Conservation (phyloP, 2,888 invertebrate species). For the Nomada lathburiana region DNA sequence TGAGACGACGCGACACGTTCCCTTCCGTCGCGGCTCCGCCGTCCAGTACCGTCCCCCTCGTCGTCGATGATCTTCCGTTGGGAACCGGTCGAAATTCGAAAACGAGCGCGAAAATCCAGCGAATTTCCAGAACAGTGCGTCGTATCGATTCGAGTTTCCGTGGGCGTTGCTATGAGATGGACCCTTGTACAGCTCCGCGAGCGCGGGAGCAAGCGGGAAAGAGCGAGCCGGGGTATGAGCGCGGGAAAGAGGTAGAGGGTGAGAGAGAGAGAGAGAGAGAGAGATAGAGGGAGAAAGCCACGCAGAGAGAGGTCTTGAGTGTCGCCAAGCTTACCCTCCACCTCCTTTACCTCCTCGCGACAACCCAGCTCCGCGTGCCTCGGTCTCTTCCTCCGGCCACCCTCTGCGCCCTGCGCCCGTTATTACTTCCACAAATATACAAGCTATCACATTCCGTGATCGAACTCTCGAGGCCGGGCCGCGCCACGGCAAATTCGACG, state of each 20-base stretch:
- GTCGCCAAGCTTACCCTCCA: constrained; percentile 83
- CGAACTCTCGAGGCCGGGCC: constrained; percentile 64
- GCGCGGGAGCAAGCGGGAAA: constrained; percentile 62
- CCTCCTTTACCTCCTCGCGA: constrained; percentile 74
- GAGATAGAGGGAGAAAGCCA: constrained; percentile 34
- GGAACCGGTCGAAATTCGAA: constrained; percentile 73
- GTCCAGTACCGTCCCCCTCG: background rate
- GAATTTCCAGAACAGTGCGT: constrained; percentile 83
- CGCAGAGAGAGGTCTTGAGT: constrained; percentile 78
- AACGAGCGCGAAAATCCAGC: constrained; percentile 80
- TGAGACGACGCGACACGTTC: constrained; percentile 11
- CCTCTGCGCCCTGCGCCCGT: constrained; percentile 66
- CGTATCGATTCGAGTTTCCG: constrained; percentile 84
- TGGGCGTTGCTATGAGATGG: constrained; percentile 85
- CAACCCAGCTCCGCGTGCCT: constrained; percentile 58
- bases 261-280: constrained; percentile 46
- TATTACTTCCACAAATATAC: constrained; percentile 82
- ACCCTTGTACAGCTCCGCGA: constrained; percentile 83
- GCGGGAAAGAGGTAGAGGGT: constrained; percentile 51
- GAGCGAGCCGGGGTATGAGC: constrained; percentile 61
- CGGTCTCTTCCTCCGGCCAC: constrained; percentile 47
- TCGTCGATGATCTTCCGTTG: constrained; percentile 6
- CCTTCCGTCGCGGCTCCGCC: no score
- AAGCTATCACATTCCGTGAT: constrained; percentile 77
- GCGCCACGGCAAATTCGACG: constrained; percentile 64